Conservation (phyloP, 2,797 vertebrate genomes). For the Champsocephalus gunnari region DNA sequence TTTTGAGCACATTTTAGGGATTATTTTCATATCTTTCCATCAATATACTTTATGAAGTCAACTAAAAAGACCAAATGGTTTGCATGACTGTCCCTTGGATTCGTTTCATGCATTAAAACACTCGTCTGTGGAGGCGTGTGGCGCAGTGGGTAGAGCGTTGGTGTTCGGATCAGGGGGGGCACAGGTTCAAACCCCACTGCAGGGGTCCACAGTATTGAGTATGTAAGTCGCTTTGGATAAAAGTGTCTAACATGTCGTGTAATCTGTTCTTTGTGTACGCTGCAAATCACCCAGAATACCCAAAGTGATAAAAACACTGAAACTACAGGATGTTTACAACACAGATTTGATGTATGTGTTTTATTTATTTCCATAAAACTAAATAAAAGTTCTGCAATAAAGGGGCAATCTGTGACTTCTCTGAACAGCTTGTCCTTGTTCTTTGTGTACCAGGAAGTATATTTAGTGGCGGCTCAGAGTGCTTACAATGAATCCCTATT, state of each 20-base stretch:
- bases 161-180: too few species aligned
- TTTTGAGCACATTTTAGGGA: neutral
- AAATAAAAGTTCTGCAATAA: conserved; percentile 5
- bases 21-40: neutral
- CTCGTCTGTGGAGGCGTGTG: neutral
- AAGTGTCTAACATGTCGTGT: too few species aligned
- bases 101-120: conserved; percentile 2
- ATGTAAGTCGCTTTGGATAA: too few species aligned
- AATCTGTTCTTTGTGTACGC: neutral
- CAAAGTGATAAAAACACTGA: neutral
- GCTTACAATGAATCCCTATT: conserved; percentile 26
- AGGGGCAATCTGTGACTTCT: neutral
- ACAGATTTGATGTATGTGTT: neutral
- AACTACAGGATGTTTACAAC: neutral
- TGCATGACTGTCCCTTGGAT: neutral
- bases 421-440: conserved; percentile 1
- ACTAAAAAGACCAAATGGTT: neutral
- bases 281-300: neutral
- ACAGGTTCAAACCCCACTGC: too few species aligned
- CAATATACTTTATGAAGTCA: neutral
- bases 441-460: conserved; percentile 4
- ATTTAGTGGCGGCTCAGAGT: conserved; percentile 1
- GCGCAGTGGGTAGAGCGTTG: too few species aligned
- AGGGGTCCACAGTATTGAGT: too few species aligned
- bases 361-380: neutral